phyloP scores from a whole-genome alignment of 2,888 invertebrate species.

The Polyploca ridens region DNA sequence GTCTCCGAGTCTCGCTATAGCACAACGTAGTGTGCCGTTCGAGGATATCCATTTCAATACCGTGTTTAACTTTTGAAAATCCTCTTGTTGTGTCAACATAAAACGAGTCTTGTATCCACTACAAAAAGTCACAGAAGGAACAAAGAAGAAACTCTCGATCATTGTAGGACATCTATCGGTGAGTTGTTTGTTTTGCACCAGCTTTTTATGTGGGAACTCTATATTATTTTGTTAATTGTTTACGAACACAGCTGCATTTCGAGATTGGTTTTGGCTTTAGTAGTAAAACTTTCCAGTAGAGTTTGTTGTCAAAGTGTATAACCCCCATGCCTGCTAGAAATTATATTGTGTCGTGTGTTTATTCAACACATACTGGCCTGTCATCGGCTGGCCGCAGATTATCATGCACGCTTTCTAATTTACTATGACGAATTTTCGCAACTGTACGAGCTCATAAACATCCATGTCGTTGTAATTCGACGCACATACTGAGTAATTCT shows the following conservation, averaged over 20 bases:
- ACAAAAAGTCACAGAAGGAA: neutral
- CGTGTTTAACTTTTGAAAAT: constrained; percentile 4
- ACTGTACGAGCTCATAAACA: constrained; percentile 47
- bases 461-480: constrained; percentile 49
- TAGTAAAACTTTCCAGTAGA: neutral
- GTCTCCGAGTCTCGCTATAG: constrained; percentile 54
- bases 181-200: constrained; percentile 28
- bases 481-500: constrained; percentile 36
- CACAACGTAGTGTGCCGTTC: constrained; percentile 47
- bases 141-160: constrained; percentile 22
- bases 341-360: constrained; percentile 28
- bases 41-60: constrained; percentile 8
- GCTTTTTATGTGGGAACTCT: neutral
- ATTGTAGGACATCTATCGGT: constrained; percentile 25
- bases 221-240: constrained; percentile 4
- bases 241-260: constrained; percentile 23
- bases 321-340: constrained; percentile 15
- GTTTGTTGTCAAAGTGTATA: constrained; percentile 14
- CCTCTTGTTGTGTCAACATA: neutral
- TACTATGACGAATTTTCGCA: constrained; percentile 73
- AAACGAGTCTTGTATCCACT: neutral
- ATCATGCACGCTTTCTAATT: constrained; percentile 77
- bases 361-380: constrained; percentile 34
- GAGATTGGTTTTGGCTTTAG: constrained; percentile 9
- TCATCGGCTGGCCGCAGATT: constrained; percentile 45